phyloP scores from a whole-genome alignment of 2,797 vertebrate genomes.

The Chrosomus eos region DNA sequence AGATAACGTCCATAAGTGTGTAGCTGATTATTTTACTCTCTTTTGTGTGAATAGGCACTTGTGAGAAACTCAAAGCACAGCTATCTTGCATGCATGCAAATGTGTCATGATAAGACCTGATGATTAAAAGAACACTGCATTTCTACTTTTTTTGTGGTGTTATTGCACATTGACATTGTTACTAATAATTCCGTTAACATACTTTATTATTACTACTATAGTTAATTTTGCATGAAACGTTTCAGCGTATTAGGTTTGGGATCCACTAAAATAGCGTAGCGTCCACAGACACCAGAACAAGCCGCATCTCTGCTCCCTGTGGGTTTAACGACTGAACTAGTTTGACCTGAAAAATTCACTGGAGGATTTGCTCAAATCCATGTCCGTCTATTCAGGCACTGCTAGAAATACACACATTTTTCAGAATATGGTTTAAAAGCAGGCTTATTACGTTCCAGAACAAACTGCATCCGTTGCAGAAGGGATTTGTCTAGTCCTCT shows the following conservation, averaged over 20 bases:
- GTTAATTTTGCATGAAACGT: background rate
- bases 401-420: background rate
- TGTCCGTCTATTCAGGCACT: background rate
- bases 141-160: too few relatives aligned
- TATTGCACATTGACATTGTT: too few relatives aligned
- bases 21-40: too few relatives aligned
- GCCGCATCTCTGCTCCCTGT: background rate
- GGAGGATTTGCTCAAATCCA: background rate
- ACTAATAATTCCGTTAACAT: background rate
- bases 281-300: background rate
- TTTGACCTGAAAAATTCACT: background rate
- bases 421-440: background rate
- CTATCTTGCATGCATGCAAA: background rate
- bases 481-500: background rate
- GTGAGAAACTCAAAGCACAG: background rate
- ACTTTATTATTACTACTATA: background rate
- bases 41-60: background rate
- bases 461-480: background rate
- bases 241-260: background rate
- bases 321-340: background rate
- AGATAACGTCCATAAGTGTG: background rate
- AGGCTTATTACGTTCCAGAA: background rate
- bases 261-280: background rate
- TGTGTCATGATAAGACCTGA: background rate
- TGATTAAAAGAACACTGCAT: too few relatives aligned